Conservation (phyloP, 2,888 invertebrate genomes). For the Patella depressa region DNA sequence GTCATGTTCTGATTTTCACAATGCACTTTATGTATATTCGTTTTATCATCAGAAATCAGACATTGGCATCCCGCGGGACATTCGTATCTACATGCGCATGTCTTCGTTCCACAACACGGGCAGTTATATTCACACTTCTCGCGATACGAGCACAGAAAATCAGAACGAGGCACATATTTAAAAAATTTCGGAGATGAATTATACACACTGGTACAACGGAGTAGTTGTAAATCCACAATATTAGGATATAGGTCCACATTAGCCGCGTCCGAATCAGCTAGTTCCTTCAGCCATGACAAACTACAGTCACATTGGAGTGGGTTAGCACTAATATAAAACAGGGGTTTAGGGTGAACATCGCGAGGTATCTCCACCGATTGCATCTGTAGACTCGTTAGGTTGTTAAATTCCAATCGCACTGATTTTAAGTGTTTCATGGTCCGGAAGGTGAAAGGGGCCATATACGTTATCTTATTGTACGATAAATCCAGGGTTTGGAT, state of each 20-base stretch:
- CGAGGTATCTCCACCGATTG: conserved; percentile 32
- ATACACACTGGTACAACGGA: conserved; percentile 40
- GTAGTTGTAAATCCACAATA: conserved; percentile 35
- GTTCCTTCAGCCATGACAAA: conserved; percentile 51
- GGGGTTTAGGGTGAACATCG: conserved; percentile 27
- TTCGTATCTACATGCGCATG: conserved; percentile 52
- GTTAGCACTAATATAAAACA: conserved; percentile 48
- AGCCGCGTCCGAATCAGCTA: conserved; percentile 21
- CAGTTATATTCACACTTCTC: conserved; percentile 47
- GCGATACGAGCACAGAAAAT: conserved; percentile 51
- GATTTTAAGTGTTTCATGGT: conserved; percentile 40
- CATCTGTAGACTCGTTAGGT: conserved; percentile 35
- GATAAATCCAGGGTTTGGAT: conserved; percentile 49
- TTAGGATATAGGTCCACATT: conserved; percentile 29
- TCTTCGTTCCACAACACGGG: conserved; percentile 49
- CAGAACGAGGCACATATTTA: conserved; percentile 27
- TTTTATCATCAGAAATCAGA: conserved; percentile 31
- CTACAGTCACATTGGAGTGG: conserved; percentile 54
- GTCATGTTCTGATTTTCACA: conserved; percentile 41
- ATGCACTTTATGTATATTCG: conserved; percentile 33
- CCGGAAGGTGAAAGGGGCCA: conserved; percentile 50
- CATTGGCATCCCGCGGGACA: conserved; percentile 52
- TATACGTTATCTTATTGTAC: conserved; percentile 42
- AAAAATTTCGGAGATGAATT: conserved; percentile 28
- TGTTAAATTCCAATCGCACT: conserved; percentile 49